Evolutionary conservation across 1,140 invertebrate species (phyloP).

Genomic region (Penaeus indicus): DNA sequence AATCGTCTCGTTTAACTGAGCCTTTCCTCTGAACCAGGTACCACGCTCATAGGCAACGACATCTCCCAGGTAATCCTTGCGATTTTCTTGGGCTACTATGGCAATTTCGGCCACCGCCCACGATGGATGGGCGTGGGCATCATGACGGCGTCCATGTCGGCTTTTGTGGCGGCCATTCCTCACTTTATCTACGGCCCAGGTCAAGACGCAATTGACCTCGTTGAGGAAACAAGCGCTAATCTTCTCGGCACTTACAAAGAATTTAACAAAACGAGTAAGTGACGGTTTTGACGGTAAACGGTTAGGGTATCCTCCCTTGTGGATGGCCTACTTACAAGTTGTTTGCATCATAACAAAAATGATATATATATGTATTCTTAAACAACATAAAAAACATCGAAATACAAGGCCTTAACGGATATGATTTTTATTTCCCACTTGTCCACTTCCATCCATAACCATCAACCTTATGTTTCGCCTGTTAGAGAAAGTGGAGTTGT

Average conservation of each 20-base stretch:
- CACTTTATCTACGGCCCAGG: constrained; percentile 77
- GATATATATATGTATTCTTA: neutral
- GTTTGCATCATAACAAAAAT: too few relatives aligned
- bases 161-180: constrained; percentile 77
- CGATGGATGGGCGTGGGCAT: constrained; percentile 75
- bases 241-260: neutral
- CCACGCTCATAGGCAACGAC: constrained; percentile 17
- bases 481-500: constrained; percentile 37
- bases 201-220: neutral
- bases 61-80: constrained; percentile 66
- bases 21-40: neutral
- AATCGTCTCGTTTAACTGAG: too few relatives aligned
- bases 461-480: neutral
- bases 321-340: too few relatives aligned
- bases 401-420: too few relatives aligned
- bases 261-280: neutral
- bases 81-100: constrained; percentile 76
- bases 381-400: too few relatives aligned
- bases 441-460: neutral
- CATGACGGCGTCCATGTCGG: constrained; percentile 72
- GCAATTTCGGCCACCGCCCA: constrained; percentile 75
- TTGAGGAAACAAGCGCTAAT: neutral
- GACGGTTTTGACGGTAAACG: too few relatives aligned
- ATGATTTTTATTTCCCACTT: neutral
- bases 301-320: too few relatives aligned